phyloP scores from a whole-genome alignment of 2,797 vertebrate genomes.

The Sebastes steindachneri region DNA sequence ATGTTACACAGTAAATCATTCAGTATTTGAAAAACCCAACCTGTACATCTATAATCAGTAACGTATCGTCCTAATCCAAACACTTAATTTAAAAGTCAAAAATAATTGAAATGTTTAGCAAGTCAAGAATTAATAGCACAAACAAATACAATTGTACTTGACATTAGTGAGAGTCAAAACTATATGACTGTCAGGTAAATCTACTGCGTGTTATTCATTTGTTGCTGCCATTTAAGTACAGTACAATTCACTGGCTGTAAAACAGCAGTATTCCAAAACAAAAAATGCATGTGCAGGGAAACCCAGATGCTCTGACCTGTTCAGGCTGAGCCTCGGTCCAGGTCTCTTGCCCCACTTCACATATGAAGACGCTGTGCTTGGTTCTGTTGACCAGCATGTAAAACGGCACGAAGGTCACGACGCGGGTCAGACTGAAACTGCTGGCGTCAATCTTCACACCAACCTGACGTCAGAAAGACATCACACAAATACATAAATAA shows the following conservation, averaged over 20 bases:
- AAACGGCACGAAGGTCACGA: constrained; percentile 96
- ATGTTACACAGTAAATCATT: background rate
- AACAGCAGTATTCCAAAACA: background rate
- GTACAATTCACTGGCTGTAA: background rate
- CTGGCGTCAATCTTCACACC: constrained; percentile 94
- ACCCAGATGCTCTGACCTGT: constrained; percentile 80
- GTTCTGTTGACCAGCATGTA: constrained; percentile 96
- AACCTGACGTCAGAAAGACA: constrained; percentile 78
- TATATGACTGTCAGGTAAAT: background rate
- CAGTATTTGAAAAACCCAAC: background rate
- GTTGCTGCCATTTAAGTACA: background rate
- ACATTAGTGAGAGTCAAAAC: background rate
- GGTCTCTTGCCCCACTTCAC: constrained; percentile 87
- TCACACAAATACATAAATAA: background rate
- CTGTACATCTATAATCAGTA: background rate
- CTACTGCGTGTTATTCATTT: background rate
- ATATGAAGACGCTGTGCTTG: constrained; percentile 86
- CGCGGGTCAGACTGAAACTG: constrained; percentile 97
- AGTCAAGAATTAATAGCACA: background rate
- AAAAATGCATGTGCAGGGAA: background rate
- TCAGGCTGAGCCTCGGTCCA: constrained; percentile 89
- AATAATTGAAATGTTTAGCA: background rate
- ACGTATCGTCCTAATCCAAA: background rate
- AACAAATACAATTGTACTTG: background rate
- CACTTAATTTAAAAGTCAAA: background rate